A percentile compares a stretch with the other conserved stretches of the same genome.
Conservation (phyloP, 2,113 vertebrate genomes). For the Myotis yumanensis region DNA sequence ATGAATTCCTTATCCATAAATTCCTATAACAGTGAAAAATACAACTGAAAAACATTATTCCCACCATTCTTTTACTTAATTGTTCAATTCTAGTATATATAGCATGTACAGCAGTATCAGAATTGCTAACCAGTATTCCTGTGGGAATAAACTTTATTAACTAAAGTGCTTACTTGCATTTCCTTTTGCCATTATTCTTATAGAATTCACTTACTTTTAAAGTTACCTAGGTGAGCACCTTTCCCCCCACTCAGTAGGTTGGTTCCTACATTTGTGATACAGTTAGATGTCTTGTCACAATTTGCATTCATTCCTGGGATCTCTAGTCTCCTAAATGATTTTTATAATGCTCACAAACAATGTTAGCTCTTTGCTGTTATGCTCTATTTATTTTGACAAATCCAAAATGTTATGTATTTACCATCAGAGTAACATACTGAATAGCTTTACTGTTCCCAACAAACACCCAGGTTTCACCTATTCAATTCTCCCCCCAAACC, state of each 20-base stretch:
- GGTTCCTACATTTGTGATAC: not conserved
- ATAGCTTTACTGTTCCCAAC: not conserved
- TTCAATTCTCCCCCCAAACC: not conserved
- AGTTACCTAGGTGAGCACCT: not conserved
- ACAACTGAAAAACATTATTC: not conserved
- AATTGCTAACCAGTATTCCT: not conserved
- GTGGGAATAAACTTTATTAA: not conserved
- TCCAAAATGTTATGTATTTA: not conserved
- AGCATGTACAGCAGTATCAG: not conserved
- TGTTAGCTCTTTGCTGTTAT: not conserved
- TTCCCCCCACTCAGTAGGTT: not conserved
- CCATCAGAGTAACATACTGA: not conserved
- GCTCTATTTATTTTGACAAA: not conserved
- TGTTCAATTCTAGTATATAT: not conserved
- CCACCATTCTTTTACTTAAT: not conserved
- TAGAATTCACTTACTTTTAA: not conserved
- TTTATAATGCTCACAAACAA: not conserved
- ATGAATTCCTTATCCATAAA: not conserved
- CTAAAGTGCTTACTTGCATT: not conserved
- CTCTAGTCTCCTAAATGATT: not conserved
- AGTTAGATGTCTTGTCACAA: not conserved
- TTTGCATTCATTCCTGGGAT: not conserved
- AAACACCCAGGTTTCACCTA: not conserved
- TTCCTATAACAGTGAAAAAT: not conserved
- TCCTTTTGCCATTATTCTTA: constrained; percentile 11